Evolutionary conservation across 2,888 invertebrate species (phyloP), one percentile per base, ranked within the genome.

Genomic region (Spodoptera picta): DNA sequence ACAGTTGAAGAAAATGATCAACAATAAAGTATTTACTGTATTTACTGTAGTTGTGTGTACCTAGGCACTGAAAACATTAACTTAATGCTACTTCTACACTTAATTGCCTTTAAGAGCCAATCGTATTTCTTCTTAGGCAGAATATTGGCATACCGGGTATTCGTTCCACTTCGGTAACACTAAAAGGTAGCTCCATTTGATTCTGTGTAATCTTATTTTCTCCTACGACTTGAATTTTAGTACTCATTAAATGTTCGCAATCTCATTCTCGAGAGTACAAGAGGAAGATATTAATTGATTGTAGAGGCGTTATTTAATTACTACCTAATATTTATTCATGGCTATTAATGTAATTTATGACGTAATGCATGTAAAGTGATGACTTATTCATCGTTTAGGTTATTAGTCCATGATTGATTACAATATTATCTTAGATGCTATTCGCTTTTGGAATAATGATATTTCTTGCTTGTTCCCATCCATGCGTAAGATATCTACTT

Each of bases 251-350:
- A 71, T 69, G 59, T 58, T 73, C 46, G 49, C 63, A 75, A 75
- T 77, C 60, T 57, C 62, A 72, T 73, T 74, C 57, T 31, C 55
- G 27, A 48, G 55, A 63, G 59, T 65, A 68, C 50, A 43, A 52
- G 53, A 65, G 64, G 48, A 64, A 60, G 51, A 50, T 76, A 69
- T 73, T 72, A 79, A 77, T 79, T 76, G 75, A 75, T 75, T 77
- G 51, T 73, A 60, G 60, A 53, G 65, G 69, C 73, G 65, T 54
- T 19, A 60, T 58, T 63, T 57, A 55, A 75, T 69, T 62, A 59
- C 54, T 45, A 19, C 19, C 19, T 19, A 14, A 36, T 48, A 46
- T 58, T 59, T 62, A 64, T 59, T 75, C 42, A 51, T 46, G 11
- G 55, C 55, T 52, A 47, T 56, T 43, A 60, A 60, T n/a, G 24